Base-by-base conservation (phyloP, 2,113 vertebrate genomes). In the Callospermophilus lateralis region DNA sequence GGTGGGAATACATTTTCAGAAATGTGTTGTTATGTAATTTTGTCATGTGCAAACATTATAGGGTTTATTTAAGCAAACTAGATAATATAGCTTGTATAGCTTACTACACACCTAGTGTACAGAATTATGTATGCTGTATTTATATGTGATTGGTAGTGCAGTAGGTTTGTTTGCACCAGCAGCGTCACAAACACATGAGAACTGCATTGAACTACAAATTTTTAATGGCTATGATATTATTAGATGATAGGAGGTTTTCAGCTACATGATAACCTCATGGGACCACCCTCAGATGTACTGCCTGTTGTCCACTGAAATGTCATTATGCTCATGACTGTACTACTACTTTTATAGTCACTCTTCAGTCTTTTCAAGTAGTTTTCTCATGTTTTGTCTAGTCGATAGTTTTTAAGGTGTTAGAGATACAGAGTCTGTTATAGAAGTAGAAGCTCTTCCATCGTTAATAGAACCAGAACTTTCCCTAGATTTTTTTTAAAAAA, bases 341-440 rank as follows among this genome's bases (percentile, higher is more conserved):
- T 80, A 19, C 4, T 74, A 20, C 30, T 48, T 39, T 9, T 91
- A 0, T 37, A 53, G 37, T 86, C 37, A 55, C 15, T 45, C 17
- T 55, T 55, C 19, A 55, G 55, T 55, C 55, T 55, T 55, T 55
- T 55, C 55, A 55, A 55, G 55, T 55, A 55, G 55, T 19, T 55
- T 17, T 55, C 55, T 55, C 19, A 55, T 55, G 55, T 55, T 55
- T 55, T 55, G 55, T 55, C 16, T 11, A 76, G 30, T 45, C 85
- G 53, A 70, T 42, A 58, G 51, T 88, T 88, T 72, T 96, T 94
- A 90, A 67, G 5, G 37, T 81, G 8, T 72, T 90, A 34, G 45
- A 90, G 32, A 58, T 61, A 55, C 0, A 67, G 37, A 51, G 48
- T 20, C 73, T 84, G 24, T 67, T 83, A 32, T 37, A 79, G 53